Percentiles rank a stretch among this genome's conserved stretches.
Conservation (phyloP, 1,140 invertebrate genomes). For the Reticulitermes speratus region DNA sequence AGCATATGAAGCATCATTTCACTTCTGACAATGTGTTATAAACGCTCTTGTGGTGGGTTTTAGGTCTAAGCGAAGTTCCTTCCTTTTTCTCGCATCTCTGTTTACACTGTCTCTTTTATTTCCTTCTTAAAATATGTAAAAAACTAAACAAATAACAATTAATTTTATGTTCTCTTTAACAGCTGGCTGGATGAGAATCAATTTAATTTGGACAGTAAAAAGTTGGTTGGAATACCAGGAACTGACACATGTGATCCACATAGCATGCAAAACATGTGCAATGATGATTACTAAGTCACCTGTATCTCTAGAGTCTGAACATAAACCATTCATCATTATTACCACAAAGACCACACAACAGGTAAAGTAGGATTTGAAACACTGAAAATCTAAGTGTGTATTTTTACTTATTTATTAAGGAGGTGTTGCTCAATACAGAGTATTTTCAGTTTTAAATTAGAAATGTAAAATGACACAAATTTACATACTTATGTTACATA, state of each 20-base stretch:
- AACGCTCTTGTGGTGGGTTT: too few relatives aligned
- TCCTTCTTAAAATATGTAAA: background rate
- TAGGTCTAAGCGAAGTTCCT: too few relatives aligned
- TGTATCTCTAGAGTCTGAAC: slow-evolving; percentile 60
- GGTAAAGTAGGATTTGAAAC: slow-evolving; percentile 32
- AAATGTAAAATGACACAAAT: too few relatives aligned
- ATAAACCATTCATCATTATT: slow-evolving; percentile 71
- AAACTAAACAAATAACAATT: background rate
- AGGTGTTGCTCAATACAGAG: too few relatives aligned
- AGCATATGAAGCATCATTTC: too few relatives aligned
- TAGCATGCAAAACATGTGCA: slow-evolving; percentile 74
- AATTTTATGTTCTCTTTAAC: slow-evolving; percentile 39
- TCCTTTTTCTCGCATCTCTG: too few relatives aligned
- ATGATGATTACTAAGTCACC: slow-evolving; percentile 59
- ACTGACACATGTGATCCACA: slow-evolving; percentile 65
- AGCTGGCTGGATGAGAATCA: slow-evolving; percentile 79
- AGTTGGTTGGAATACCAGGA: slow-evolving; percentile 69
- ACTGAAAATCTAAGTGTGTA: too few relatives aligned
- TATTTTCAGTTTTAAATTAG: too few relatives aligned
- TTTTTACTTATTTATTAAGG: too few relatives aligned
- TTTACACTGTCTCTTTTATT: too few relatives aligned
- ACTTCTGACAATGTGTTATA: too few relatives aligned
- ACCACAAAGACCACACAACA: slow-evolving; percentile 55
- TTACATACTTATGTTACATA: too few relatives aligned
- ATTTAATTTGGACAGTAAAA: slow-evolving; percentile 68